phyloP scores from a whole-genome alignment of 2,113 vertebrate species.

The Aleadryas rufinucha region DNA sequence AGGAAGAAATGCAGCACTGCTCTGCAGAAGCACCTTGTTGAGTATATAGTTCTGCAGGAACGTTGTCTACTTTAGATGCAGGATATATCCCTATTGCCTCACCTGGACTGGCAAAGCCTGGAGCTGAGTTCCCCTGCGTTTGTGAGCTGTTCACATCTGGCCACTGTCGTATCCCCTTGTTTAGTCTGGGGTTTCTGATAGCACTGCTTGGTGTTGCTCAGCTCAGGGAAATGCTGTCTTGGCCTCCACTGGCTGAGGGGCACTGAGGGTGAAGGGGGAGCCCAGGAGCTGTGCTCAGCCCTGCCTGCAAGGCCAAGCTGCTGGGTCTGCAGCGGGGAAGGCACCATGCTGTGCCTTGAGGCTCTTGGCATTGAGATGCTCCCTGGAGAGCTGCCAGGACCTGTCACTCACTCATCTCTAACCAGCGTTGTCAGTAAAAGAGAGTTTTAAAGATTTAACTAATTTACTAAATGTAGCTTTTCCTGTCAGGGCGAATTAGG shows the following conservation, averaged over 20 bases:
- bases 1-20: neutral
- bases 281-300: neutral
- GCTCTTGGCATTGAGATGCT: neutral
- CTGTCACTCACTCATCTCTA: neutral
- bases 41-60: neutral
- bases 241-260: neutral
- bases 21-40: neutral
- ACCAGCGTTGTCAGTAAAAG: neutral
- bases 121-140: neutral
- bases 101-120: neutral
- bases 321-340: neutral
- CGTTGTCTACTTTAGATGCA: neutral
- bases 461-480: constrained; percentile 32
- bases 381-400: constrained; percentile 4
- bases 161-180: rapidly evolving
- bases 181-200: neutral
- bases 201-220: neutral
- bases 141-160: neutral
- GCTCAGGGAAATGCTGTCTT: neutral
- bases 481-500: constrained; percentile 10
- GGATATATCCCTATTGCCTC: neutral
- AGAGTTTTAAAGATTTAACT: constrained; percentile 19
- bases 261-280: neutral
- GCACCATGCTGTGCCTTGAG: neutral
- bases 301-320: neutral